phyloP scores from a whole-genome alignment of 2,113 vertebrate species.

The Panthera leo region DNA sequence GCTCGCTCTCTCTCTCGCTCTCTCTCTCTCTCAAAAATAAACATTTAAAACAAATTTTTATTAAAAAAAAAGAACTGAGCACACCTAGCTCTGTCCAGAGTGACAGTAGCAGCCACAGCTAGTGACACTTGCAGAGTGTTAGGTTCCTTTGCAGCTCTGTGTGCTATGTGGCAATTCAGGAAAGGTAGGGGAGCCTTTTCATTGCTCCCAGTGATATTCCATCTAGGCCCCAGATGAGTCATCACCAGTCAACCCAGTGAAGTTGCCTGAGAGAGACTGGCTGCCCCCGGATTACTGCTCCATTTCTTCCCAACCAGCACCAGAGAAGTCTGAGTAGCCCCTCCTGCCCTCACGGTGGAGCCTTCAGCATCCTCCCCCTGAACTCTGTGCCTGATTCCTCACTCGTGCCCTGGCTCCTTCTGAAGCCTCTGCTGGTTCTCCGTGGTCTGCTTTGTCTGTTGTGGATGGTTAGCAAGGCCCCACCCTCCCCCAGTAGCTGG shows the following conservation, averaged over 20 bases:
- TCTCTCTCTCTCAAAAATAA: too few relatives aligned
- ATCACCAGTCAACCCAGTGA: background rate
- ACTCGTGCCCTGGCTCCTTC: background rate
- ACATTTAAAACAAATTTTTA: too few relatives aligned
- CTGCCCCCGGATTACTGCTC: background rate
- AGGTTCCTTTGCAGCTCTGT: background rate
- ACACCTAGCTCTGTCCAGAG: background rate
- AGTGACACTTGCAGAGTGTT: background rate
- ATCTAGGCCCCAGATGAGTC: background rate
- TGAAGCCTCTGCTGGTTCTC: background rate
- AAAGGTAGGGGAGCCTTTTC: background rate
- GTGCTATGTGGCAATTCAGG: rapidly evolving
- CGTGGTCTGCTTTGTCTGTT: background rate
- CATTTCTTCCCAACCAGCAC: background rate
- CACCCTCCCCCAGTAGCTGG: background rate
- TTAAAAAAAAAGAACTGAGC: background rate
- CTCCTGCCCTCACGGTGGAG: background rate
- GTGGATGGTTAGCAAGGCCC: background rate
- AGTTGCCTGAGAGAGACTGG: background rate
- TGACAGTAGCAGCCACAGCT: background rate
- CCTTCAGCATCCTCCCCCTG: background rate
- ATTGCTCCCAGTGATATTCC: background rate
- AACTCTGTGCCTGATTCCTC: background rate
- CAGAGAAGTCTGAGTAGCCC: background rate
- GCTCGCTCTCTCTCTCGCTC: too few relatives aligned